Conservation (phyloP, 2,113 vertebrate genomes). For the Megaceryle maxima region DNA sequence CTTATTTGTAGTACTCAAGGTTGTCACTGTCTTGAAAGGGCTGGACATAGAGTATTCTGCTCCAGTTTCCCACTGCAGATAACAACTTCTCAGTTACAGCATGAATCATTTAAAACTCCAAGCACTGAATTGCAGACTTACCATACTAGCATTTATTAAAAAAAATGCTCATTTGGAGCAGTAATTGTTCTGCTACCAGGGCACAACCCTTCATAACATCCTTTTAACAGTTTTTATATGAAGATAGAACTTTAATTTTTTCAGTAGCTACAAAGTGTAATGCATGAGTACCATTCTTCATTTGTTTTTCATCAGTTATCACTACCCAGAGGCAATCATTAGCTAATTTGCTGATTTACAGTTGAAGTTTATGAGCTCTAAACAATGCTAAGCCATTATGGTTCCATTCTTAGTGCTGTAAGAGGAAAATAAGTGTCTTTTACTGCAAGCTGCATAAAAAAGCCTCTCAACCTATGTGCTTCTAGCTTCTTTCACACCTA, state of each 20-base stretch:
- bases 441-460: conserved; percentile 9
- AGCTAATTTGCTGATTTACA: conserved; percentile 74
- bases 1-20: not conserved
- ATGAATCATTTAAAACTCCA: conserved; percentile 21
- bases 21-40: not conserved
- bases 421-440: conserved; percentile 43
- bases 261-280: conserved; percentile 50
- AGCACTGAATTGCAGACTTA: not conserved
- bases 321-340: conserved; percentile 69
- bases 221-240: conserved; percentile 45
- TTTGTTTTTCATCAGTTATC: conserved; percentile 72
- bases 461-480: not conserved
- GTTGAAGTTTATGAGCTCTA: conserved; percentile 66
- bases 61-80: not conserved
- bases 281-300: conserved; percentile 61
- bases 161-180: conserved; percentile 37
- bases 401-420: not conserved
- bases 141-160: conserved; percentile 54
- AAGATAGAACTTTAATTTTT: conserved; percentile 69
- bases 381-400: conserved; percentile 54
- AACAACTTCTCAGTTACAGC: not conserved
- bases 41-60: not conserved
- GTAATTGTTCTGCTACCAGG: conserved; percentile 64
- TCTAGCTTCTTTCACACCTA: conserved; percentile 5
- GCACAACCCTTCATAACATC: conserved; percentile 45